Evolutionary conservation across 1,140 invertebrate genomes (phyloP).

Genomic region (Aethina tumida): DNA sequence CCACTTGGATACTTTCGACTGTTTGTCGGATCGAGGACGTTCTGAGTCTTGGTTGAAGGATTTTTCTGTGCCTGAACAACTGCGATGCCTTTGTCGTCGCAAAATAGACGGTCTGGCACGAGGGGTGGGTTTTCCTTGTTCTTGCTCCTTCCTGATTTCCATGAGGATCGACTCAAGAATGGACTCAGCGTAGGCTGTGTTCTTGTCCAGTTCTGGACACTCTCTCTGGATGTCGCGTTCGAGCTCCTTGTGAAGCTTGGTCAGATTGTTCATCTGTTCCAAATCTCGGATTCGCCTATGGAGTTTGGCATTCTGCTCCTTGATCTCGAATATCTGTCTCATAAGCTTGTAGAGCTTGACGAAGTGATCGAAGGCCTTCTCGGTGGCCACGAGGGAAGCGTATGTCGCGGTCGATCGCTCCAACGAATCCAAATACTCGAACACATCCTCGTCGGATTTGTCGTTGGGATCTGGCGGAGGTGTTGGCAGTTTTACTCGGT

Average conservation of each 20-base stretch:
- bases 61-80: conserved; percentile 21
- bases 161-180: conserved; percentile 44
- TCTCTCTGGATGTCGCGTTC: conserved; percentile 36
- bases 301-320: conserved; percentile 58
- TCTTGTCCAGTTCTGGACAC: conserved; percentile 43
- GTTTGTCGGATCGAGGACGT: conserved; percentile 32
- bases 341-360: conserved; percentile 64
- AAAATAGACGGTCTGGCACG: conserved; percentile 19
- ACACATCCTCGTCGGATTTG: conserved; percentile 22
- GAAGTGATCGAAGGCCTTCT: conserved; percentile 61
- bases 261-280: conserved; percentile 57
- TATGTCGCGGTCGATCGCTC: conserved; percentile 35
- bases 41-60: conserved; percentile 6
- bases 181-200: conserved; percentile 45
- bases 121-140: conserved; percentile 17
- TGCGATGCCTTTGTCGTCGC: conserved; percentile 17
- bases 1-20: conserved; percentile 64
- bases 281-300: conserved; percentile 60
- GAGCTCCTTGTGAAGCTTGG: conserved; percentile 44
- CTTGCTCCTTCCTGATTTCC: conserved; percentile 28
- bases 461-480: conserved; percentile 31
- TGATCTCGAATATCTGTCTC: conserved; percentile 61
- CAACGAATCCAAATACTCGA: conserved; percentile 29
- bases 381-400: conserved; percentile 38
- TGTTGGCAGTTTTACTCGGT: conserved; percentile 25